phyloP scores from a whole-genome alignment of 92 coral and sea anemone genomes.

The Epizoanthus ramosus region DNA sequence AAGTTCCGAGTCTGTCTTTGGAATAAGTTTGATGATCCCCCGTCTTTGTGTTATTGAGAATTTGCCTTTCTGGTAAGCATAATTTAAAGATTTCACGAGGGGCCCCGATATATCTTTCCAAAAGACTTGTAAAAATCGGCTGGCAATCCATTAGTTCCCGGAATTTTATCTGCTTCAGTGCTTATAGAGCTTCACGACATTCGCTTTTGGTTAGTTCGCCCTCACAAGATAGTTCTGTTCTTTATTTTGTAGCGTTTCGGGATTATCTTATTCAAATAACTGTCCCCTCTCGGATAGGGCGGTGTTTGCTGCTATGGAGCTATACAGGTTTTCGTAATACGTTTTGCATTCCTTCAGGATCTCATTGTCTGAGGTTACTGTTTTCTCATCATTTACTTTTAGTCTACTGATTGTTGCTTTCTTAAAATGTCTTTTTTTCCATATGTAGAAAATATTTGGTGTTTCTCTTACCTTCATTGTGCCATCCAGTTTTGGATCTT shows the following conservation, averaged over 20 bases:
- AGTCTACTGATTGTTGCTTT: neutral
- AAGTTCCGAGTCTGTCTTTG: slow-evolving; percentile 43
- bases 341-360: neutral
- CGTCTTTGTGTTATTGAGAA: slow-evolving; percentile 36
- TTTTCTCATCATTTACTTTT: neutral
- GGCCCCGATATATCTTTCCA: slow-evolving; percentile 21
- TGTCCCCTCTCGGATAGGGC: neutral
- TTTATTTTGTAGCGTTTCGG: neutral
- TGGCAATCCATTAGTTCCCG: slow-evolving; percentile 23
- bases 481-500: too few species aligned
- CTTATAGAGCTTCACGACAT: slow-evolving; percentile 11
- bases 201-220: slow-evolving; percentile 1
- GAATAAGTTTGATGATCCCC: slow-evolving; percentile 31
- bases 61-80: slow-evolving; percentile 20
- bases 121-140: slow-evolving; percentile 15
- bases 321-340: neutral
- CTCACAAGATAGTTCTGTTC: neutral
- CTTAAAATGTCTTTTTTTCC: neutral
- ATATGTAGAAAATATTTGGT: neutral
- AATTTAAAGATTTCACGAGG: slow-evolving; percentile 26
- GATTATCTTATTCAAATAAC: neutral
- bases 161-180: slow-evolving; percentile 29
- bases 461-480: neutral
- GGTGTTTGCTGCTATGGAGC: neutral
- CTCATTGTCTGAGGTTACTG: neutral